Evolutionary conservation across 2,113 vertebrate genomes (phyloP), one percentile per base, ranked within the genome.

Genomic region (Leptocoma aspasia): DNA sequence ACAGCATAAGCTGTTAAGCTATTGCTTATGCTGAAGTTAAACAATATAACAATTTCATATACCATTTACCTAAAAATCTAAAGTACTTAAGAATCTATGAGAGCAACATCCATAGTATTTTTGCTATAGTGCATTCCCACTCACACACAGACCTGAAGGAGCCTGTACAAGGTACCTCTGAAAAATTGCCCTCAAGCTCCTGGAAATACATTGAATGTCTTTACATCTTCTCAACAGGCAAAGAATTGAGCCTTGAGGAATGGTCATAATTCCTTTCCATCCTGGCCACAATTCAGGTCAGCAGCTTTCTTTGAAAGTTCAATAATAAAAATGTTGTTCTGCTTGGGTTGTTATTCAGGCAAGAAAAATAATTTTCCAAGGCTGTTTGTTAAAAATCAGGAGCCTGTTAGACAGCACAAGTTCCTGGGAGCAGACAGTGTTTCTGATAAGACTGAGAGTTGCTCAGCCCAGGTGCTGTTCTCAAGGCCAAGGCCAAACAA

Each of bases 31-130:
- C 39, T 89, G 31, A 65, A 53, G 33, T 50, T 57, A 52, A 88
- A n/a, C 45, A n/a, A 41, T 53, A 39, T 35, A 75, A n/a, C 28
- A 68, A 27, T 57, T 47, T 61, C 47, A 47, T 41, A 26, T 2
- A n/a, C 16, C 4, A 4, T 60, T 68, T 31, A 18, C 16, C 54
- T 68, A 41, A n/a, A 75, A 82, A 76, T 60, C 39, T 11, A 19
- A 82, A 61, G 12, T 68, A 60, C 30, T 54, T 53, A 8, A 73
- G 69, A 26, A 15, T 54, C 4, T 22, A 53, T 54, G n/a, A 70
- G 30, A 82, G 39, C 45, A 75, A 1, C 0, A 0, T n/a, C 22
- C 9, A 20, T 14, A 8, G 24, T 53, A 1, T 20, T 7, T 75
- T 41, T 75, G 9, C 69, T 53, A 1, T 12, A 47, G 39, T 52